Evolutionary conservation across 2,888 invertebrate genomes (phyloP).

Genomic region (Amphimallon solstitiale): DNA sequence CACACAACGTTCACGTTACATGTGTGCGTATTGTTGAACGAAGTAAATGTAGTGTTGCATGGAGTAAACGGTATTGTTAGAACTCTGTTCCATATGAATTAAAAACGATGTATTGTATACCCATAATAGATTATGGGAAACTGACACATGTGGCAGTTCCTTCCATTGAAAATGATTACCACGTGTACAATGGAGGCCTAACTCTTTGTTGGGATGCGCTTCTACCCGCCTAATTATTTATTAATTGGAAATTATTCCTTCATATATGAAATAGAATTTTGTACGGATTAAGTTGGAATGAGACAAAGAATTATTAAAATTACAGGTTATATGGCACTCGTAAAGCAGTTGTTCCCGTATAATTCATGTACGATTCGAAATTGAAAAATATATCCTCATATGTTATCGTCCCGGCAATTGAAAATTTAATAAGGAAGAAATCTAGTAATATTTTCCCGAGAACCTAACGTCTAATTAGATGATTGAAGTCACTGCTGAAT

Average conservation of each 20-base stretch:
- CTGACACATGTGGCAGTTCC: constrained; percentile 33
- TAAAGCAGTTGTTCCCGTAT: constrained; percentile 18
- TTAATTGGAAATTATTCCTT: constrained; percentile 32
- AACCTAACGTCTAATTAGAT: constrained; percentile 3
- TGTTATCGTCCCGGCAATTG: constrained; percentile 18
- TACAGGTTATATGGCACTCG: constrained; percentile 16
- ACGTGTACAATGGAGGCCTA: constrained; percentile 29
- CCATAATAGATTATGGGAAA: constrained; percentile 38
- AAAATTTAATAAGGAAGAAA: constrained; percentile 25
- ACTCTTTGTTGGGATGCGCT: constrained; percentile 33
- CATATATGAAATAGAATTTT: constrained; percentile 18
- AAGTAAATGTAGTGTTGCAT: background rate
- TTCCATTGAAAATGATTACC: constrained; percentile 33
- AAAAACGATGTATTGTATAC: constrained; percentile 36
- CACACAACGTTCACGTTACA: background rate
- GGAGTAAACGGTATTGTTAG: constrained; percentile 21
- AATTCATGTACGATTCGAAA: background rate
- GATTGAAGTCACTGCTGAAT: background rate
- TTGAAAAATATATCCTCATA: constrained; percentile 18
- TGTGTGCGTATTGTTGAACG: no score
- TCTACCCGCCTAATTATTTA: constrained; percentile 30
- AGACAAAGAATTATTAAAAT: constrained; percentile 23
- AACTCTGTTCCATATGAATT: constrained; percentile 34
- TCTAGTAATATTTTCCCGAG: background rate
- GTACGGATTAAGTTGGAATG: constrained; percentile 16